These are phyloP conservation scores for Scaptomyza cyrtandrae DNA, from an alignment of 2,888 invertebrate genomes.

Conservation along the genomic window DNA sequence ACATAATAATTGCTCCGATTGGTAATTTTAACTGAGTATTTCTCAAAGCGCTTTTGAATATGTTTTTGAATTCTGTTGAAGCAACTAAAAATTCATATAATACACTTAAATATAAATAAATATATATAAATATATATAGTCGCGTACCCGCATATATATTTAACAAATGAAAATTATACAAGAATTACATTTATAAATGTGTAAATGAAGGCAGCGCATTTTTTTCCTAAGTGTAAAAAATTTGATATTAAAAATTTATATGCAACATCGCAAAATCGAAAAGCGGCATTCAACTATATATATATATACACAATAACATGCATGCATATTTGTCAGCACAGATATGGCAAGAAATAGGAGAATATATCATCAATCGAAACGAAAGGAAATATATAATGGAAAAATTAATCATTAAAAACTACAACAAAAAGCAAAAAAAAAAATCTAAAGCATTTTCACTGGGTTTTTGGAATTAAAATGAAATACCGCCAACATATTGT, in stretches of 20 bases:
- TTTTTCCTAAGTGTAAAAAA: constrained; percentile 75
- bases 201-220: constrained; percentile 67
- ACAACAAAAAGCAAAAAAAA: constrained; percentile 3
- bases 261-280: constrained; percentile 46
- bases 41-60: constrained; percentile 23
- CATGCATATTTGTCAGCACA: constrained; percentile 45
- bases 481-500: constrained; percentile 2
- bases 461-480: constrained; percentile 1
- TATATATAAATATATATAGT: constrained; percentile 23
- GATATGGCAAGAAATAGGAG: constrained; percentile 55
- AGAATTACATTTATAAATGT: constrained; percentile 42
- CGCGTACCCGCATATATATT: constrained; percentile 52
- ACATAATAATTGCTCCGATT: constrained; percentile 21
- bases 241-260: constrained; percentile 78
- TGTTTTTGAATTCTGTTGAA: constrained; percentile 29
- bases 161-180: constrained; percentile 59
- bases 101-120: constrained; percentile 34
- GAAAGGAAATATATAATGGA: constrained; percentile 69
- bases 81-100: constrained; percentile 28
- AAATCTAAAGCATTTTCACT: constrained; percentile 14
- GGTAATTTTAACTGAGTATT: constrained; percentile 34
- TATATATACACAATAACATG: constrained; percentile 34
- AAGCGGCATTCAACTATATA: constrained; percentile 46
- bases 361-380: constrained; percentile 71
- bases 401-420: constrained; percentile 64